Evolutionary conservation across 2,113 vertebrate species (phyloP).

Genomic region (Cyprinodon tularosa): DNA sequence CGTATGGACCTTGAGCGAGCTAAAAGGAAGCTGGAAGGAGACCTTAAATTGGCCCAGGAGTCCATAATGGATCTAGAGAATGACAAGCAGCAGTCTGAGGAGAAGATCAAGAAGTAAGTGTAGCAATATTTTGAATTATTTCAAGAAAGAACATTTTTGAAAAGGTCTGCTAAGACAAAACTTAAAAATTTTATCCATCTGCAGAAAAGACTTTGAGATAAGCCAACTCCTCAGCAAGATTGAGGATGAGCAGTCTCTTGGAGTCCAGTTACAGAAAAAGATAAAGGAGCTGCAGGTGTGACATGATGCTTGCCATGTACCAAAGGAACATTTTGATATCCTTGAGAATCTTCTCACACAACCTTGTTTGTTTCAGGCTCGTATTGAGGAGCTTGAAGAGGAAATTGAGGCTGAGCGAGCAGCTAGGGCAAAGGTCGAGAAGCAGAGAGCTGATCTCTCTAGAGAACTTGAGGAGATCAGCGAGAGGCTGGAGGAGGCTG

Average conservation of each 20-base stretch:
- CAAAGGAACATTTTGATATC: neutral
- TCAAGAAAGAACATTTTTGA: neutral
- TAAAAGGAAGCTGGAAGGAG: constrained; percentile 76
- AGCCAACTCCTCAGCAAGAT: constrained; percentile 84
- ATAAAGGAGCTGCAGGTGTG: constrained; percentile 86
- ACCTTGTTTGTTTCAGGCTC: constrained; percentile 57
- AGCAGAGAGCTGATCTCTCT: constrained; percentile 85
- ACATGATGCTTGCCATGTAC: neutral
- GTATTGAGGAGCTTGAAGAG: constrained; percentile 85
- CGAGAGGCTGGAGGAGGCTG: constrained; percentile 88
- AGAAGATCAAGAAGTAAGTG: constrained; percentile 75
- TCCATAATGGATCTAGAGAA: constrained; percentile 78
- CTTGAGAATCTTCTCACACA: neutral
- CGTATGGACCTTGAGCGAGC: constrained; percentile 84
- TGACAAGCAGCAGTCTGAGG: constrained; percentile 75
- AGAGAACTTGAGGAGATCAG: constrained; percentile 91
- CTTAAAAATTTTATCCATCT: neutral
- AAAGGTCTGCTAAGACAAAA: neutral
- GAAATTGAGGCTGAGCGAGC: constrained; percentile 90
- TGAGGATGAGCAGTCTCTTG: constrained; percentile 84
- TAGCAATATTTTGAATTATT: neutral
- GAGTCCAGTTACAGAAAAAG: constrained; percentile 85
- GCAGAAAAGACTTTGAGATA: constrained; percentile 88
- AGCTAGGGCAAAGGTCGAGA: constrained; percentile 86
- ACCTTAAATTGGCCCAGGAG: constrained; percentile 76